Base-by-base conservation (phyloP, 92 coral and sea anemone genomes). In the Porites evermanni region DNA sequence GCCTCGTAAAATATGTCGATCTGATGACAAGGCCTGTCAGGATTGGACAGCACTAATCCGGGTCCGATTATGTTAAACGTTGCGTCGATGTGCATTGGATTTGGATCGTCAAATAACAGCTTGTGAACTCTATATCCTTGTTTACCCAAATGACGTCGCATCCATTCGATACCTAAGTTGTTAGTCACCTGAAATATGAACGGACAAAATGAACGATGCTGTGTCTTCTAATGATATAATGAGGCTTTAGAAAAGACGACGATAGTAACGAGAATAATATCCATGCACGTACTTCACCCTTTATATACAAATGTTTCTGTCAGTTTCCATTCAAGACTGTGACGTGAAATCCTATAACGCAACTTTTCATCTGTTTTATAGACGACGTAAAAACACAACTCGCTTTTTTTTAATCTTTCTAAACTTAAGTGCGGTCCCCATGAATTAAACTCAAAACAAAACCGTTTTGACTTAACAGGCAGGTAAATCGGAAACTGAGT, bases 81-180 rank as follows among this genome's bases (percentile, higher is more conserved):
- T 9, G 96, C 96, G 73, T 96, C 98, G 70, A 96, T 94, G 72
- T 96, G 98, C 98, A 94, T 91, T 3, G 98, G 98, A 70, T 96
- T 96, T 4, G 98, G 98, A 64, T 96, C 98, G 24, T 91, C 88
- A 75, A 96, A 96, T 47, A 96, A 91, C 51, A 96, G 51, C 13
- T 74, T 87, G 72, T 96, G 98, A 38, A 96, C 74, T 17, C 83
- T 84, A 84, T 92, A 94, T 7, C 91, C 91, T 60, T 92, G 89
- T 14, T 88, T 87, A 3, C 93, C 96, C 69, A 96, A 91, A 79
- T 94, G 98, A 20, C 98, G 98, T 64, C 75, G 68, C 85, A 94
- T 75, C 98, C 98, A 96, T 75, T 93, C 96, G 66, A 94, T 96
- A 6, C 96, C 98, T 85, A 92, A 86, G 79, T 89, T 64, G 89